A percentile compares a stretch with the other conserved stretches of the same genome.
These are phyloP conservation scores for Burhinus bistriatus DNA, from an alignment of 2,113 vertebrate genomes.

Conservation along the genomic window DNA sequence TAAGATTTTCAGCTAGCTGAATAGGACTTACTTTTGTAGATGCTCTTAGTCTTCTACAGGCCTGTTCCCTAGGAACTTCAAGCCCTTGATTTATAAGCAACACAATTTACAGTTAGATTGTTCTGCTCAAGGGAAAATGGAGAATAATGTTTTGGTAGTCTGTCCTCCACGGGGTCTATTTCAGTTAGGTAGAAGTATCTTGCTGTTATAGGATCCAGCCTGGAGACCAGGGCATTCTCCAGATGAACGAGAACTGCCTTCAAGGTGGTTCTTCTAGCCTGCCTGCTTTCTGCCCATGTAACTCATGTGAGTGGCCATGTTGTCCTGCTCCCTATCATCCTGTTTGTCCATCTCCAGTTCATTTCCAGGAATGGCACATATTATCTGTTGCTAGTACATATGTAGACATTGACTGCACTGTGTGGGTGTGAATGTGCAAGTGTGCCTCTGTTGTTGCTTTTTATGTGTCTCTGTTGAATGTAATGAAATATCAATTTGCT, in stretches of 20 bases:
- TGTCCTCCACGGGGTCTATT: neutral
- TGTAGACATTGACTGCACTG: neutral
- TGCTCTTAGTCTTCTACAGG: neutral
- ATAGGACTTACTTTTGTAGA: neutral
- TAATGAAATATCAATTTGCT: neutral
- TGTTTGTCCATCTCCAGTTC: neutral
- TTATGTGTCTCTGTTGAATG: neutral
- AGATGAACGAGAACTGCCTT: neutral
- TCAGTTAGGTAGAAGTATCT: neutral
- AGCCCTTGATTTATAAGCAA: neutral
- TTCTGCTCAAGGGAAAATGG: neutral
- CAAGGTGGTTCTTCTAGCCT: neutral
- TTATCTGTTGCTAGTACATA: neutral
- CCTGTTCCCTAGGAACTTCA: neutral
- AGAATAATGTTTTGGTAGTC: neutral
- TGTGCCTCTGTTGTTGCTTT: neutral
- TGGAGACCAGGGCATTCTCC: neutral
- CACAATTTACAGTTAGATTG: neutral
- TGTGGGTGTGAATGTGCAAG: neutral
- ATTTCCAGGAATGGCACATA: neutral
- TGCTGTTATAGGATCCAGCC: neutral
- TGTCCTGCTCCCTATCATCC: accelerated
- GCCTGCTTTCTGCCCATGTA: neutral
- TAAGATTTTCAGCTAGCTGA: neutral
- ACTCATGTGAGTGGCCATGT: accelerated